Conservation (phyloP, 2,888 invertebrate species). For the Harpagoxenus sublaevis region DNA sequence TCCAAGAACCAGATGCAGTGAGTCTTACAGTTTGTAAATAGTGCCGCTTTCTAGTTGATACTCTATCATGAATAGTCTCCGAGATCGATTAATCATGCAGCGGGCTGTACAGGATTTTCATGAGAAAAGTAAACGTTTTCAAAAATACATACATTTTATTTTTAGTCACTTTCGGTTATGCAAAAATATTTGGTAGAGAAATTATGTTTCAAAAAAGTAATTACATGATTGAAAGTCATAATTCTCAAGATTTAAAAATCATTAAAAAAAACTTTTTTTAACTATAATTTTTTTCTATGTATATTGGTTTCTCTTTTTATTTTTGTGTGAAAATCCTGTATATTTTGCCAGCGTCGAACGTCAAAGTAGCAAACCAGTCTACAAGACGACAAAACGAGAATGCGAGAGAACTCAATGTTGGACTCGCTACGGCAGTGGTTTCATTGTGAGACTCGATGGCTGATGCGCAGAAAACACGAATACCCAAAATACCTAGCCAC, state of each 20-base stretch:
- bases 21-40: conserved; percentile 70
- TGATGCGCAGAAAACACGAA: not conserved
- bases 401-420: conserved; percentile 12
- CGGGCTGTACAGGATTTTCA: conserved; percentile 27
- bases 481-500: conserved; percentile 7
- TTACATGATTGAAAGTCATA: not conserved
- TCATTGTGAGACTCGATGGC: conserved; percentile 5
- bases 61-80: conserved; percentile 33
- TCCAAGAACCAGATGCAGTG: conserved; percentile 61
- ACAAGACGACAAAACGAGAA: not conserved
- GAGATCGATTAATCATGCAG: conserved; percentile 31
- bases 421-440: conserved; percentile 18
- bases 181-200: not conserved
- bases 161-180: not conserved
- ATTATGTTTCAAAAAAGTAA: conserved; percentile 7
- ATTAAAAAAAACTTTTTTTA: not conserved
- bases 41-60: conserved; percentile 51
- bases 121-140: not conserved
- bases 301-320: not conserved
- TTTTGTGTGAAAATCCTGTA: conserved; percentile 34
- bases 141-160: not conserved
- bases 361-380: not conserved
- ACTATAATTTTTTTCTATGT: not conserved
- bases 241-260: not conserved
- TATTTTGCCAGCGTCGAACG: not conserved